Percentiles rank a stretch among this genome's conserved stretches.
These are phyloP conservation scores for Xanthorhoe spadicearia DNA, from an alignment of 2,888 invertebrate genomes.

Conservation along the genomic window DNA sequence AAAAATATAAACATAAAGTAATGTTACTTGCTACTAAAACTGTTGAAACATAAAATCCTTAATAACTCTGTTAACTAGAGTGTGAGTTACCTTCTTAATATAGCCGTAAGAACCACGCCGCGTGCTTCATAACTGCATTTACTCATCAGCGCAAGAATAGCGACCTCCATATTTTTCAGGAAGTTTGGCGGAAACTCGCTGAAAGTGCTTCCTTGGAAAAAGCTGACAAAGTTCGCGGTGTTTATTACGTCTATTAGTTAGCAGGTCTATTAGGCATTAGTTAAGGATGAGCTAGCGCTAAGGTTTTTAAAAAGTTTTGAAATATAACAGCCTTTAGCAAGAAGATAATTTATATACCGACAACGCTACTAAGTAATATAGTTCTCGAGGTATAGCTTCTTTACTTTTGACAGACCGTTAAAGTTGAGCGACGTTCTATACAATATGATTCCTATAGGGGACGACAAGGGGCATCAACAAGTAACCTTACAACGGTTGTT, in stretches of 20 bases:
- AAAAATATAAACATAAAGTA: neutral
- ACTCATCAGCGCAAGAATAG: slow-evolving; percentile 1
- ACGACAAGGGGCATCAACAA: too few relatives aligned
- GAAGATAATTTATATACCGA: neutral
- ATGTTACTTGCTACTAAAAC: neutral
- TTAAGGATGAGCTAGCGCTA: slow-evolving; percentile 6
- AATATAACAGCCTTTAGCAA: neutral
- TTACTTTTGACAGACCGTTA: too few relatives aligned
- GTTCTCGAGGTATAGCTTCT: neutral
- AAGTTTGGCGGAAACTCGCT: slow-evolving; percentile 26
- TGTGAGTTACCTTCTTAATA: neutral
- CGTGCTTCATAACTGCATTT: slow-evolving; percentile 2
- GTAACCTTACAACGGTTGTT: too few relatives aligned
- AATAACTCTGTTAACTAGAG: neutral
- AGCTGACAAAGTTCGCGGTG: slow-evolving; percentile 38
- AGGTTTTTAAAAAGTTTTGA: slow-evolving; percentile 6
- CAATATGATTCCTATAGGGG: too few relatives aligned
- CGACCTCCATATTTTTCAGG: slow-evolving; percentile 19
- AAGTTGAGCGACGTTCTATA: too few relatives aligned
- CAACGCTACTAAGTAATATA: neutral
- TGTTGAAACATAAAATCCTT: neutral
- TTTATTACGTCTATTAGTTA: slow-evolving; percentile 46
- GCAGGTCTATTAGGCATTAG: slow-evolving; percentile 32
- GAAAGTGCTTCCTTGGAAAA: slow-evolving; percentile 35
- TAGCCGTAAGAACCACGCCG: neutral